Evolutionary conservation across 2,113 vertebrate species (phyloP).

Genomic region (Antidorcas marsupialis): DNA sequence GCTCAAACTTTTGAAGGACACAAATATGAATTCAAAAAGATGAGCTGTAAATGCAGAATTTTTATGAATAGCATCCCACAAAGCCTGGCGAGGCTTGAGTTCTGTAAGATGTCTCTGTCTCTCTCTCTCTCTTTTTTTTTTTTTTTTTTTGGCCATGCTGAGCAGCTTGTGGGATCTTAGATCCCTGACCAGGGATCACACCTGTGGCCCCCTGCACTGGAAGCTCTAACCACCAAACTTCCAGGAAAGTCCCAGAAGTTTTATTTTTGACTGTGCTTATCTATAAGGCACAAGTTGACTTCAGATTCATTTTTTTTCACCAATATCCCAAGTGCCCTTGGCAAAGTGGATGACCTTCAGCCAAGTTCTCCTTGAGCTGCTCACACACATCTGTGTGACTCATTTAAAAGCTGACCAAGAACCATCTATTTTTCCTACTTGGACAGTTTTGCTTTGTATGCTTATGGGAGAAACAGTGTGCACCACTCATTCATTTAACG

Average conservation of each 20-base stretch:
- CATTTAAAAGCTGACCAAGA: background rate
- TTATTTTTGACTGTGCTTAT: background rate
- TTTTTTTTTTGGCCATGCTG: background rate
- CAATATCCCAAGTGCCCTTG: background rate
- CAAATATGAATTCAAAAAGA: background rate
- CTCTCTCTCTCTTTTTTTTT: background rate
- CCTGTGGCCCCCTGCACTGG: background rate
- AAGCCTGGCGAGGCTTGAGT: background rate
- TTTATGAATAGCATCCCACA: background rate
- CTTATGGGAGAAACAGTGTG: background rate
- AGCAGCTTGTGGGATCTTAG: background rate
- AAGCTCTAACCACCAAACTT: background rate
- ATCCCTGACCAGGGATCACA: background rate
- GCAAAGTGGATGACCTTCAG: background rate
- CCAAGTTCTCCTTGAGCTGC: background rate
- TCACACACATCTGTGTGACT: background rate
- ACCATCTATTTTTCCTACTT: background rate
- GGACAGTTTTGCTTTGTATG: background rate
- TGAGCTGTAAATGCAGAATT: background rate
- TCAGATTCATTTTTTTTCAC: background rate
- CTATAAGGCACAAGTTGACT: background rate
- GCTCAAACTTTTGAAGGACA: background rate
- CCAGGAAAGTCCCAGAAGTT: background rate
- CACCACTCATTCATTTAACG: background rate
- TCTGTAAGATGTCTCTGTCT: background rate